Evolutionary conservation across 2,888 invertebrate species (phyloP), one percentile per base, ranked within the genome.

Genomic region (Drosophila picticornis): DNA sequence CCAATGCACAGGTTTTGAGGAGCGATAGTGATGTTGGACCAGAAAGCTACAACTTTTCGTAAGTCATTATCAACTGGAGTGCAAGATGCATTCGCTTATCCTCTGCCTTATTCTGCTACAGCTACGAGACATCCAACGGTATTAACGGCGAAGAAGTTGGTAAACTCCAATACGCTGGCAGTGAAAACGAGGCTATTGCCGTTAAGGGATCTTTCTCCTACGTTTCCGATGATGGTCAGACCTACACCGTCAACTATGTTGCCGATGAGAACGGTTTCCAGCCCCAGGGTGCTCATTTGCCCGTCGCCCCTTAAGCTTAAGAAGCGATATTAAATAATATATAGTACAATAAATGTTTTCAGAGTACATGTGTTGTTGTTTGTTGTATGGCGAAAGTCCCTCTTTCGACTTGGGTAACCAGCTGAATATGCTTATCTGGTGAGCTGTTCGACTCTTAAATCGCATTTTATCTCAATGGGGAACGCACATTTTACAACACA

Each of bases 201-300:
- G 92, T 91, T 0, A 48, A 73, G 2, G 92, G 92, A 32, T 66
- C 81, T 10, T 91, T 27, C 74, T 72, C 77, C 0, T 92, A 66
- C 38, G 36, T 81, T 16, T 91, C 46, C 31, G 75, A 77, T 55
- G 86, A 90, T 72, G 92, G 92, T 29, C 53, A 74, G 46, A 75
- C 77, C n/a, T 90, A 90, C 67, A 65, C 71, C 3, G 81, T 92
- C 2, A 69, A 48, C 19, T 92, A 91, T 34, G 19, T 82, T 5
- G 92, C 91, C 40, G 91, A 94, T 84, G 94, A 94, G 83, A 94
- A 94, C 77, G 94, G 94, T 78, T 94, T 93, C 93, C 94, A 94
- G 87, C 94, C 94, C 19, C 57, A 81, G 67, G 92, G 91, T 31
- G 88, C 77, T 10, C 90, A 92, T 86, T 69, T 92, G 56, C 53